phyloP scores from a whole-genome alignment of 2,113 vertebrate species.

The Cacatua alba region DNA sequence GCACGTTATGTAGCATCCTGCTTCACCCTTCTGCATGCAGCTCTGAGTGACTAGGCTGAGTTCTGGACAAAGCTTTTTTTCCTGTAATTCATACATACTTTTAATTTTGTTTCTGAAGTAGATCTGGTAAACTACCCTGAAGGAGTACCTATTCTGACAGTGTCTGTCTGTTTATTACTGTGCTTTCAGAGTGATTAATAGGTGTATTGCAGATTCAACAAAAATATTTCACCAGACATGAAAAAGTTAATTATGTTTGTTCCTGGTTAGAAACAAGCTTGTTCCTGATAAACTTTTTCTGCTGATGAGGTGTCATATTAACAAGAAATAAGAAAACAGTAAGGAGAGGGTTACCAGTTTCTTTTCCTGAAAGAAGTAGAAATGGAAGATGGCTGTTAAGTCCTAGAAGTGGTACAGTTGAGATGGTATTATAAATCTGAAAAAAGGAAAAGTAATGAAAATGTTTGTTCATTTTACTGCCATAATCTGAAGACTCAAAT shows the following conservation, averaged over 20 bases:
- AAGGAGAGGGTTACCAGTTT: neutral
- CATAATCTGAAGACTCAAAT: neutral
- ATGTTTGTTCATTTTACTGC: neutral
- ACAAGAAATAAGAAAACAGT: neutral
- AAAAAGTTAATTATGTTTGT: neutral
- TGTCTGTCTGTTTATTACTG: neutral
- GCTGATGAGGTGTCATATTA: neutral
- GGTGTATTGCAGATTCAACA: neutral
- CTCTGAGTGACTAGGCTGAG: neutral
- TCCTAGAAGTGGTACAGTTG: neutral
- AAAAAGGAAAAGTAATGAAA: neutral
- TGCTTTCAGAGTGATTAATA: neutral
- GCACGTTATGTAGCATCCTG: accelerated
- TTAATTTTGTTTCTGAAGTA: neutral
- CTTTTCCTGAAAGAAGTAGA: neutral
- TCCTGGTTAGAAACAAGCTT: neutral
- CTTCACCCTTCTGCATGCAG: neutral
- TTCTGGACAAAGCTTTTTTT: neutral
- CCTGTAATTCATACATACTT: neutral
- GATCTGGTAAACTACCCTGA: neutral
- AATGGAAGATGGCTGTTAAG: neutral
- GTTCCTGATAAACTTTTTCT: neutral
- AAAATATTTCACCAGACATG: neutral
- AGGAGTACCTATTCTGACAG: neutral
- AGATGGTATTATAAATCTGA: neutral